Percentiles rank a stretch among this genome's conserved stretches.
Evolutionary conservation across 2,888 invertebrate species (phyloP).

Genomic region (Pammene fasciana): DNA sequence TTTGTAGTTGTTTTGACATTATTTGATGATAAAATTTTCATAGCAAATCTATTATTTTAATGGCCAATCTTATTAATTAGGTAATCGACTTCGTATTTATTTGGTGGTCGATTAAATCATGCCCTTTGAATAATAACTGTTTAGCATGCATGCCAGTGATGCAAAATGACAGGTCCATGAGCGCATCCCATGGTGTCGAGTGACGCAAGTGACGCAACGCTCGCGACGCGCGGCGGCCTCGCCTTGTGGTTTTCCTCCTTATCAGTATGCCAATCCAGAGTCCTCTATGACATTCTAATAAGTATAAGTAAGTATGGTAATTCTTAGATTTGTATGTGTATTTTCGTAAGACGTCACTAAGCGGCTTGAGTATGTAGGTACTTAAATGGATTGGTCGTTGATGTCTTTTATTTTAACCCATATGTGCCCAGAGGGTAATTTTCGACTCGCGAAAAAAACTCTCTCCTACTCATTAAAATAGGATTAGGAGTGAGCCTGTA

Average conservation of each 20-base stretch:
- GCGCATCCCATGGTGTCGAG: constrained; percentile 11
- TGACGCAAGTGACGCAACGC: constrained; percentile 25
- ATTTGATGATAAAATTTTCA: too few species aligned
- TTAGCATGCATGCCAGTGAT: constrained; percentile 27
- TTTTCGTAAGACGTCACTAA: too few species aligned
- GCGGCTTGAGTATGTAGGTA: not conserved
- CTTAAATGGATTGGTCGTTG: not conserved
- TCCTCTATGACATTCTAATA: constrained; percentile 12
- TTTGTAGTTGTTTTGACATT: too few species aligned
- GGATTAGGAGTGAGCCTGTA: too few species aligned
- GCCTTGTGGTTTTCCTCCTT: constrained; percentile 37
- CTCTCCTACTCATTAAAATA: too few species aligned
- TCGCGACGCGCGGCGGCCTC: constrained; percentile 11
- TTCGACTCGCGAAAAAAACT: too few species aligned
- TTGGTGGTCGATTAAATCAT: too few species aligned
- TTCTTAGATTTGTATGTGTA: not conserved
- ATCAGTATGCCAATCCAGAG: constrained; percentile 26
- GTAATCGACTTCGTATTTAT: too few species aligned
- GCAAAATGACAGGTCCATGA: constrained; percentile 30
- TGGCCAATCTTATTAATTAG: too few species aligned
- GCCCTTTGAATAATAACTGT: constrained; percentile 5
- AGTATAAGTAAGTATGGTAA: not conserved
- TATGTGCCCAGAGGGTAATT: too few species aligned
- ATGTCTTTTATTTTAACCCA: too few species aligned
- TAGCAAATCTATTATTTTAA: too few species aligned